These are phyloP conservation scores for Lepidurus packardi DNA, from an alignment of 1,140 invertebrate species.

Conservation along the genomic window DNA sequence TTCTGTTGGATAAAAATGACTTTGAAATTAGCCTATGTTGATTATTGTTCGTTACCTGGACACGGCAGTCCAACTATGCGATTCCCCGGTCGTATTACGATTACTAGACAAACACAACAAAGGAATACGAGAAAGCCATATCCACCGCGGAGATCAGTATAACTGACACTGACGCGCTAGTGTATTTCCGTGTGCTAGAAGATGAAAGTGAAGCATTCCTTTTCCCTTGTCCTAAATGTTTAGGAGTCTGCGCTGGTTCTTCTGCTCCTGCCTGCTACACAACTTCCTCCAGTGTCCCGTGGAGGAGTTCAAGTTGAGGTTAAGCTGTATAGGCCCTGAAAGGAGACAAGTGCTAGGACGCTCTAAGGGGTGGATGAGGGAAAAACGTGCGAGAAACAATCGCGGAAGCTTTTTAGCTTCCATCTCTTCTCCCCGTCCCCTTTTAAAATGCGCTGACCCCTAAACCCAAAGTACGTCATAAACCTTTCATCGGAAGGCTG, in stretches of 20 bases:
- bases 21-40: neutral
- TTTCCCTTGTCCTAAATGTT: neutral
- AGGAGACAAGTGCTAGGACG: neutral
- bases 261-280: neutral
- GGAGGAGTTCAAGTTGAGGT: constrained; percentile 3
- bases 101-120: too few species aligned
- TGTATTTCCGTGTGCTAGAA: neutral
- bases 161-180: neutral
- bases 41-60: neutral
- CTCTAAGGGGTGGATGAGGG: neutral
- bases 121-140: too few species aligned
- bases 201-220: neutral
- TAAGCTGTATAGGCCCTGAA: neutral
- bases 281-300: neutral
- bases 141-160: neutral
- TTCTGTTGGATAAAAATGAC: neutral
- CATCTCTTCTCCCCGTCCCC: neutral
- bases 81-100: too few species aligned
- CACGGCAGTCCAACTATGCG: neutral
- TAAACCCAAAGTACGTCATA: neutral
- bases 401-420: neutral
- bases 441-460: neutral
- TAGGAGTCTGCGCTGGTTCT: neutral
- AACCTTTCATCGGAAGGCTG: neutral
- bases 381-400: constrained; percentile 18